phyloP scores from a whole-genome alignment of 2,888 invertebrate genomes.

The Drosophila niveifrons region DNA sequence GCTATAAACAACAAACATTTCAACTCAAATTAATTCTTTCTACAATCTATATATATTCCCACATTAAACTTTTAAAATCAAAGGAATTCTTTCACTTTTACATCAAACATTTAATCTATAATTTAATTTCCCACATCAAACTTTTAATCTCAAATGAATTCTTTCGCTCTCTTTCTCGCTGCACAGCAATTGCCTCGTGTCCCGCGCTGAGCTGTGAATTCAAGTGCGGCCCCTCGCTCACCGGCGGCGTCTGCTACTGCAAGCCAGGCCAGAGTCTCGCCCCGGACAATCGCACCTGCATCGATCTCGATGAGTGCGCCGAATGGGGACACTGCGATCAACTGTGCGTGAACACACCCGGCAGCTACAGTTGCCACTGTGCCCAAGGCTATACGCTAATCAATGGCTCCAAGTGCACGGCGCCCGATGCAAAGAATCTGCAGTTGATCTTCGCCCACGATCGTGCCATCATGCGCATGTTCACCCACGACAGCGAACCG shows the following conservation, averaged over 20 bases:
- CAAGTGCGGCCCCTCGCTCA: conserved; percentile 95
- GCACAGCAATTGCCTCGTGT: conserved; percentile 92
- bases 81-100: no score
- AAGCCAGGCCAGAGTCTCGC: conserved; percentile 93
- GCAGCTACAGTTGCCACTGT: conserved; percentile 94
- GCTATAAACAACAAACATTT: no score
- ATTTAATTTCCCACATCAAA: background rate
- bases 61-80: no score
- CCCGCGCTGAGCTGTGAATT: conserved; percentile 94
- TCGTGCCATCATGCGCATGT: conserved; percentile 90
- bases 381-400: conserved; percentile 90
- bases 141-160: no score
- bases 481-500: conserved; percentile 88
- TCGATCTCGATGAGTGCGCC: conserved; percentile 95
- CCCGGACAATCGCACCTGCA: conserved; percentile 93
- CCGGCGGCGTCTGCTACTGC: conserved; percentile 96
- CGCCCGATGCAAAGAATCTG: conserved; percentile 87
- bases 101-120: background rate
- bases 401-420: conserved; percentile 88
- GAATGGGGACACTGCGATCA: conserved; percentile 99
- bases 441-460: conserved; percentile 90
- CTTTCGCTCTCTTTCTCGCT: background rate
- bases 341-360: conserved; percentile 94
- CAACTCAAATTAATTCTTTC: no score
- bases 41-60: no score